A percentile compares a stretch with the other conserved stretches of the same genome.
Conservation (phyloP, 2,113 vertebrate species). For the Morone saxatilis region DNA sequence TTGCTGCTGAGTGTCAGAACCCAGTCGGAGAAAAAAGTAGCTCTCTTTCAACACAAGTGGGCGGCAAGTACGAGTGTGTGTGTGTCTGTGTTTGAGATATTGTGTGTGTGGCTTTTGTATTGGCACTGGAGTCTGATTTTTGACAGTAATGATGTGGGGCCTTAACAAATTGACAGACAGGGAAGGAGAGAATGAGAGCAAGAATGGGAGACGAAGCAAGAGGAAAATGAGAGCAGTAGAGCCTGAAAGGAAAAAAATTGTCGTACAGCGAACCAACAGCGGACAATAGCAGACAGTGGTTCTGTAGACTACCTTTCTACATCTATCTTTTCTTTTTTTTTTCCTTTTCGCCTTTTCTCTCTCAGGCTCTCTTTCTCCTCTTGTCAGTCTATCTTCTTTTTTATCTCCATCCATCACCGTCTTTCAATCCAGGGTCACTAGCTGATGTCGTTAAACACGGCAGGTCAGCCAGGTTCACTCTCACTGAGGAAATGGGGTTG, state of each 20-base stretch:
- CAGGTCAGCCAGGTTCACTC: constrained; percentile 31
- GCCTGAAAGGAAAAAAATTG: constrained; percentile 25
- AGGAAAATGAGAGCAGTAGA: constrained; percentile 32
- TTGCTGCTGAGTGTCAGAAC: constrained; percentile 62
- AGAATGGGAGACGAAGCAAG: constrained; percentile 33
- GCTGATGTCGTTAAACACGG: constrained; percentile 41
- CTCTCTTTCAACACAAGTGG: constrained; percentile 68
- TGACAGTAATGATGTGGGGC: constrained; percentile 74
- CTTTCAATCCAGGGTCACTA: constrained; percentile 27
- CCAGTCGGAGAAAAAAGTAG: constrained; percentile 42
- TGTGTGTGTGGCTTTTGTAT: constrained; percentile 60
- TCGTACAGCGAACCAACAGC: constrained; percentile 22
- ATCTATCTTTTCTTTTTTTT: neutral
- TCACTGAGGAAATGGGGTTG: constrained; percentile 59
- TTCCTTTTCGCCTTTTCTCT: neutral
- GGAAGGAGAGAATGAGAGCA: constrained; percentile 53
- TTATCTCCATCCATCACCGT: constrained; percentile 3
- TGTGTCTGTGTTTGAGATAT: constrained; percentile 38
- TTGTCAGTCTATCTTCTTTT: neutral
- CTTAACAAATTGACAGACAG: constrained; percentile 70
- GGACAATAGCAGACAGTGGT: constrained; percentile 23
- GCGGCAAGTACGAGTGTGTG: constrained; percentile 51
- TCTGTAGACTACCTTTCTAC: constrained; percentile 13
- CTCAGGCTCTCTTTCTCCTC: neutral
- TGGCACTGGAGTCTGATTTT: constrained; percentile 56